Percentiles rank a stretch among this genome's conserved stretches.
phyloP scores from a whole-genome alignment of 2,888 invertebrate genomes.

The Papilio gigon region DNA sequence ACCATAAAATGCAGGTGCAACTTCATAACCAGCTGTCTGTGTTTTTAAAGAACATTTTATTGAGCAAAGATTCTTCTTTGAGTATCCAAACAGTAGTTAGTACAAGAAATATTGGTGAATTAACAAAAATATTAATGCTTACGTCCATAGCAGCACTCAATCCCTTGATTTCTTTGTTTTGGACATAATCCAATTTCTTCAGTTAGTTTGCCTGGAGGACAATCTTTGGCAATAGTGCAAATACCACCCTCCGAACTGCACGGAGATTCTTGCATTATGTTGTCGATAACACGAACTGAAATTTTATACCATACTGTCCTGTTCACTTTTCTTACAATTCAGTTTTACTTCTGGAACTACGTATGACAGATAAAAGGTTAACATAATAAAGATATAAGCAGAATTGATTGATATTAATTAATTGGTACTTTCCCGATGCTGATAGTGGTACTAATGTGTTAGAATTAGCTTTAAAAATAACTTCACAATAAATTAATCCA shows the following conservation, averaged over 20 bases:
- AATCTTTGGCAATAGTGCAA: conserved; percentile 59
- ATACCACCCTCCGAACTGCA: conserved; percentile 56
- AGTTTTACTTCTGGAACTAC: background rate
- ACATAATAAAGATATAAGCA: background rate
- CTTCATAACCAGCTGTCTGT: too few species aligned
- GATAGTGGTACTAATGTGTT: too few species aligned
- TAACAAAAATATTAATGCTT: conserved; percentile 48
- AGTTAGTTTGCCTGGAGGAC: conserved; percentile 51
- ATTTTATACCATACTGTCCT: conserved; percentile 27
- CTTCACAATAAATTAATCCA: too few species aligned
- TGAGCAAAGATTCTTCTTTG: too few species aligned
- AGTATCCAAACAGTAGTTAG: too few species aligned
- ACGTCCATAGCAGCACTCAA: conserved; percentile 68
- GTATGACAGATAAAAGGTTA: background rate
- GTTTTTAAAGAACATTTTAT: too few species aligned
- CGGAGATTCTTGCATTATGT: conserved; percentile 49
- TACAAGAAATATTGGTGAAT: too few species aligned
- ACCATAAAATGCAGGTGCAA: too few species aligned
- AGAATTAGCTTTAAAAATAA: too few species aligned
- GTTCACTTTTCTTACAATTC: background rate
- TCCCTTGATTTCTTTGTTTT: conserved; percentile 52
- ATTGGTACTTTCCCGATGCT: too few species aligned
- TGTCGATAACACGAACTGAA: conserved; percentile 56
- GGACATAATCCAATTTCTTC: conserved; percentile 57
- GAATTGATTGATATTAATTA: too few species aligned